Conservation (phyloP, 2,113 vertebrate genomes). For the Leucopternis melanops region DNA sequence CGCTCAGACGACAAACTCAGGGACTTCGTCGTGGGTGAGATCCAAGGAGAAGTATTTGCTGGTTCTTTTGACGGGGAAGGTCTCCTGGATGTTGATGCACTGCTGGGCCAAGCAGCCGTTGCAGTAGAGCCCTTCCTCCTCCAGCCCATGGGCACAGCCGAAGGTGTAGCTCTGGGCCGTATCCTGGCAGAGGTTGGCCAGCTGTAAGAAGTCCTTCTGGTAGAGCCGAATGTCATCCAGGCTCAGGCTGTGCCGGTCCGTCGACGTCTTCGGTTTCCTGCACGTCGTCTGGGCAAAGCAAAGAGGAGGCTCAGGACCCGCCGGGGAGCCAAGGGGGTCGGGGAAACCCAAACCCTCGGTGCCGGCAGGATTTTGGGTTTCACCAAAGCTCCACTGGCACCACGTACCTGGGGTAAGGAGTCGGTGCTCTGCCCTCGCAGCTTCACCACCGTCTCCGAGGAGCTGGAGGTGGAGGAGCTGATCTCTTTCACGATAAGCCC, state of each 20-base stretch:
- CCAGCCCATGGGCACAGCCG: conserved; percentile 87
- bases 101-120: conserved; percentile 84
- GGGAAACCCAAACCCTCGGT: accelerated
- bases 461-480: conserved; percentile 95
- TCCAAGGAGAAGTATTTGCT: conserved; percentile 99
- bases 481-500: conserved; percentile 95
- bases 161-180: conserved; percentile 97
- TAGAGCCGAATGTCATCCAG: conserved; percentile 93
- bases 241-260: conserved; percentile 94
- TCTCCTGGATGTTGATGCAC: conserved; percentile 79
- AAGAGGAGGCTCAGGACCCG: background rate
- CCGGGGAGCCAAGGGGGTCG: accelerated
- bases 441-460: conserved; percentile 94
- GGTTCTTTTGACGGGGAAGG: conserved; percentile 90
- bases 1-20: conserved; percentile 93
- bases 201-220: conserved; percentile 90
- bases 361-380: background rate
- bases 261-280: conserved; percentile 89
- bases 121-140: conserved; percentile 81
- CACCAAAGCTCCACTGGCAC: background rate
- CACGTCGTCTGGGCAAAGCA: conserved; percentile 70
- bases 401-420: conserved; percentile 90
- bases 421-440: conserved; percentile 95
- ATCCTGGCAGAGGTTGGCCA: conserved; percentile 92
- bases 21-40: conserved; percentile 89